These are phyloP conservation scores for Ornithoptera alexandrae DNA, from an alignment of 2,888 invertebrate species.

Conservation along the genomic window DNA sequence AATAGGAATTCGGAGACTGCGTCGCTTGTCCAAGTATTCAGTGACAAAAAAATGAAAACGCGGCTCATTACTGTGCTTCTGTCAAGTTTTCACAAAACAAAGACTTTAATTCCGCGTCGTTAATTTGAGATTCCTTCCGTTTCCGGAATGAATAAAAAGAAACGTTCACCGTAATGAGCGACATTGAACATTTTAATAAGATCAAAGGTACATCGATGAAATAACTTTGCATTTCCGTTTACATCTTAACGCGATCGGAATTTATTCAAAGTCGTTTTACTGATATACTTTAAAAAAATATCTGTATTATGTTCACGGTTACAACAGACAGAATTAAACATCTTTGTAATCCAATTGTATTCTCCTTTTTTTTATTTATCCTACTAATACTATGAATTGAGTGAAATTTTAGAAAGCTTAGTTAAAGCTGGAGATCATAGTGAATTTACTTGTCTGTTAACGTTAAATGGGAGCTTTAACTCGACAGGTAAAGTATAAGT, in stretches of 20 bases:
- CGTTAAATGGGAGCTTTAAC: not conserved
- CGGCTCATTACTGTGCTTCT: not conserved
- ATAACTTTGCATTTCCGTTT: too few species aligned
- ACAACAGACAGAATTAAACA: too few species aligned
- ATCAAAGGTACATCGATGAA: too few species aligned
- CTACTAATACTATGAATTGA: too few species aligned
- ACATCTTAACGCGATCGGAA: too few species aligned
- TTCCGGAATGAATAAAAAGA: constrained; percentile 1
- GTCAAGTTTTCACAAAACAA: constrained; percentile 1
- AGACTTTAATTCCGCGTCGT: constrained; percentile 2
- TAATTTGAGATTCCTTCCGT: not conserved
- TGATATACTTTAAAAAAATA: too few species aligned
- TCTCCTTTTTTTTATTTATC: too few species aligned
- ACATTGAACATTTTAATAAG: not conserved
- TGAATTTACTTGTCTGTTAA: constrained; percentile 1
- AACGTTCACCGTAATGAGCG: not conserved
- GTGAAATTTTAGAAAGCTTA: not conserved
- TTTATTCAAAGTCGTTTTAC: too few species aligned
- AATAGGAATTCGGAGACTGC: not conserved
- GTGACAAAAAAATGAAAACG: not conserved
- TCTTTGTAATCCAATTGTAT: too few species aligned
- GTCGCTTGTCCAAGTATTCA: not conserved
- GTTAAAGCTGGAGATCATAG: not conserved
- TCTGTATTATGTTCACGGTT: too few species aligned
- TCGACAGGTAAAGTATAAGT: not conserved